A percentile compares a stretch with the other conserved stretches of the same genome.
phyloP scores from a whole-genome alignment of 1,140 invertebrate species.

The Apis laboriosa region DNA sequence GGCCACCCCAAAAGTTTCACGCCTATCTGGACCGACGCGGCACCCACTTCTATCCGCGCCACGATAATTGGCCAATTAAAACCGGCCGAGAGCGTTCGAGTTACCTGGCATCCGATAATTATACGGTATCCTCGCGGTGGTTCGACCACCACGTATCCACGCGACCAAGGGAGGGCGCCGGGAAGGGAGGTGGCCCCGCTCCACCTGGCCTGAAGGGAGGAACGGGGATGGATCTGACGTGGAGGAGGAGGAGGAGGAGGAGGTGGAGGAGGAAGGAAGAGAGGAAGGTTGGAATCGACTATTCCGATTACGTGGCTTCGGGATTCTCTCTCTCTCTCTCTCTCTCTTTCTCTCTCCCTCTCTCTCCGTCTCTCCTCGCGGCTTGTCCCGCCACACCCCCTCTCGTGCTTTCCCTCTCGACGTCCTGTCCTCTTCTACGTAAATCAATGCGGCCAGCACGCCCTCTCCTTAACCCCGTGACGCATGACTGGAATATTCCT shows the following conservation, averaged over 20 bases:
- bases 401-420: constrained; percentile 15
- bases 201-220: constrained; percentile 11
- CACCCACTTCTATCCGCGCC: constrained; percentile 74
- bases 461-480: constrained; percentile 70
- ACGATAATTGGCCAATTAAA: constrained; percentile 82
- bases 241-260: constrained; percentile 50
- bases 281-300: constrained; percentile 73
- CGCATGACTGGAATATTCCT: constrained; percentile 68
- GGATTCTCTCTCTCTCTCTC: constrained; percentile 65
- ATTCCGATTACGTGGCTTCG: constrained; percentile 79
- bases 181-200: constrained; percentile 17
- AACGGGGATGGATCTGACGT: constrained; percentile 7
- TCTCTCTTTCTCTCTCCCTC: constrained; percentile 37
- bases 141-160: constrained; percentile 77
- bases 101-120: constrained; percentile 81
- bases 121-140: constrained; percentile 77
- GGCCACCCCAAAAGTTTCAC: constrained; percentile 78
- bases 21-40: constrained; percentile 76
- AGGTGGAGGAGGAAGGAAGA: constrained; percentile 52
- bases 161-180: constrained; percentile 68
- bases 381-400: too few species aligned
- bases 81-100: constrained; percentile 75
- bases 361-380: background rate
- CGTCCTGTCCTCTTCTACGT: constrained; percentile 64
- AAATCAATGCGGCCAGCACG: constrained; percentile 73